Percentiles rank a stretch among this genome's conserved stretches.
phyloP scores from a whole-genome alignment of 2,888 invertebrate genomes.

The Hyles lineata region DNA sequence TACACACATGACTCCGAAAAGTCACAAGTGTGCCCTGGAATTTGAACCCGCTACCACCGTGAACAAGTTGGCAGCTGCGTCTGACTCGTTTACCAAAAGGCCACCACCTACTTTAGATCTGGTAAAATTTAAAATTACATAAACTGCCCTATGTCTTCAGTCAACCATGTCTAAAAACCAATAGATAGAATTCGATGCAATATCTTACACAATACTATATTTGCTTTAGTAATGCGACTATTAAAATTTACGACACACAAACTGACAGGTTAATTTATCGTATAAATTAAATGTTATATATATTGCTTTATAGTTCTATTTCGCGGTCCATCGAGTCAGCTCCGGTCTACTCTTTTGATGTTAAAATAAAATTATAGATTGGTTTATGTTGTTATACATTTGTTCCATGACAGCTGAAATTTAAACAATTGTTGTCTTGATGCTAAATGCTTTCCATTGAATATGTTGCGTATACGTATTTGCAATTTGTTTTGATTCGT shows the following conservation, averaged over 20 bases:
- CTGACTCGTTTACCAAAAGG: no score
- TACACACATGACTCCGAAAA: no score
- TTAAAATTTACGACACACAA: conserved; percentile 18
- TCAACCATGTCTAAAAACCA: not conserved
- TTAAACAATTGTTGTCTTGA: no score
- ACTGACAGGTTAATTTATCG: conserved; percentile 26
- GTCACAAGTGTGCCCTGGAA: no score
- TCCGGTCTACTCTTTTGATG: conserved; percentile 1
- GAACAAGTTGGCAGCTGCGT: no score
- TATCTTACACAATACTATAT: conserved; percentile 16
- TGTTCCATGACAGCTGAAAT: not conserved
- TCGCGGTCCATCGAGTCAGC: conserved; percentile 9
- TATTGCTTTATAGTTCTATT: conserved; percentile 2
- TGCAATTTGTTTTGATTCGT: no score
- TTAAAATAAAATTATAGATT: conserved; percentile 11
- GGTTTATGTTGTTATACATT: not conserved
- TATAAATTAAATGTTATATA: conserved; percentile 22
- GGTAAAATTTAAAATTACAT: no score
- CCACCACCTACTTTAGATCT: no score
- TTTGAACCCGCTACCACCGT: no score
- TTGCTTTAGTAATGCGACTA: conserved; percentile 14
- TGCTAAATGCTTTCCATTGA: no score
- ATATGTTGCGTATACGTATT: no score
- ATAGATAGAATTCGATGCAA: not conserved
- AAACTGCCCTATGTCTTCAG: no score